These are phyloP conservation scores for Globia sparganii DNA, from an alignment of 2,888 invertebrate species.

Conservation along the genomic window DNA sequence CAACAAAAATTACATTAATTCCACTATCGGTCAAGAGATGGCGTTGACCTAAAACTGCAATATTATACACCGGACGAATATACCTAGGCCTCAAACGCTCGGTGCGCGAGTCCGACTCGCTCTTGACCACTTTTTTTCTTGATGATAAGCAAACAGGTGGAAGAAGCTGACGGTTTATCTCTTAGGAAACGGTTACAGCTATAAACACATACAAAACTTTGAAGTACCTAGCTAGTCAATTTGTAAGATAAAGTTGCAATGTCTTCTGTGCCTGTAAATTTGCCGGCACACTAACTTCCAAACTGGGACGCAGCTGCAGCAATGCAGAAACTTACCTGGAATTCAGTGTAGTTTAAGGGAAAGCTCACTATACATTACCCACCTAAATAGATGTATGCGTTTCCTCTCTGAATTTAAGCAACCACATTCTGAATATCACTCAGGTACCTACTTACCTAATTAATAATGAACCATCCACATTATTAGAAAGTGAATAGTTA, in stretches of 20 bases:
- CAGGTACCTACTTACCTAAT: conserved; percentile 4
- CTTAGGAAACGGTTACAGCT: too few species aligned
- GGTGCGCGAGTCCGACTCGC: too few species aligned
- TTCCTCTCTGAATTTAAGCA: background rate
- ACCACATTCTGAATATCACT: background rate
- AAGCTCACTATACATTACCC: background rate
- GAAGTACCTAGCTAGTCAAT: background rate
- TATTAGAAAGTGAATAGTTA: background rate
- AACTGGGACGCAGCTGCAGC: conserved; percentile 15
- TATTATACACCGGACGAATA: too few species aligned
- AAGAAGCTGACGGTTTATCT: too few species aligned
- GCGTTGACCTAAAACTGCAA: too few species aligned
- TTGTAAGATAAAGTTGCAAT: background rate
- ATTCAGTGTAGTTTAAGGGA: background rate
- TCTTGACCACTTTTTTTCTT: background rate
- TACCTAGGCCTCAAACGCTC: too few species aligned
- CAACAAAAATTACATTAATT: too few species aligned
- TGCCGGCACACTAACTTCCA: background rate
- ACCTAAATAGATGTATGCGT: background rate
- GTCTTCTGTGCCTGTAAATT: background rate
- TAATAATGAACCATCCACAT: conserved; percentile 2
- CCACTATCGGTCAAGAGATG: too few species aligned
- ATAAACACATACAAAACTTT: background rate
- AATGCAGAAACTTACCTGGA: conserved; percentile 10
- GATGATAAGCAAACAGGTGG: background rate